Base-by-base conservation (phyloP, 2,888 invertebrate species). In the Netelia inedita region DNA sequence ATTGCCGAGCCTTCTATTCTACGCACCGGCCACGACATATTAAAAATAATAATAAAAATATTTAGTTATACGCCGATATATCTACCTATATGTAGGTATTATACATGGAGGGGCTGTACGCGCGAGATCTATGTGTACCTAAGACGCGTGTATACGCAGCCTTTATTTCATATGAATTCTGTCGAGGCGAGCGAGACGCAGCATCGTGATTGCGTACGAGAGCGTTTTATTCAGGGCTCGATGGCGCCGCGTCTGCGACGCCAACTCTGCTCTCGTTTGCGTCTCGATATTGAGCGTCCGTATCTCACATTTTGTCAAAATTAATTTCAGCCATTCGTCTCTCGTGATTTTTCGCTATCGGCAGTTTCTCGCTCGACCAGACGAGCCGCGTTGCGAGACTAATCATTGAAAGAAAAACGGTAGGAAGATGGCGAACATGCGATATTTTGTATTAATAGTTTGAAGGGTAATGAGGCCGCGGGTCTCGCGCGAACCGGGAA, bases 191-290 rank as follows among this genome's bases (percentile, higher is more conserved):
- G 69, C 82, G 76, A 57, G 66, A 68, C 80, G 66, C 76, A 69
- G 65, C 21, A 87, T 85, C 85, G 82, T 84, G 85, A 88, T 89
- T 88, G 89, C 89, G 89, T 89, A 88, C 82, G 82, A 6, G 11
- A 68, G 85, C 53, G 23, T 79, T 75, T 71, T 69, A 81, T 75
- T 21, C 87, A 76, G 86, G 87, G 85, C 87, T 83, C 61, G 79
- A 81, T 90, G 90, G 90, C 90, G 90, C 90, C 90, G 75, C 28
- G 86, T 80, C 86, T 82, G 78, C 75, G 84, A 85, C 87, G 87
- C 86, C 55, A 71, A 10, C 50, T 41, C 63, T 23, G 41, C 19
- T 53, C 11, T 8, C 35, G 41, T 46, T 55, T 23, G 41, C 57
- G 19, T 43, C 14, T 9, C 10, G 35, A 57, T 28, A 16, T 28